Evolutionary conservation across 1,140 invertebrate species (phyloP).

Genomic region (Brachionus calyciflorus): DNA sequence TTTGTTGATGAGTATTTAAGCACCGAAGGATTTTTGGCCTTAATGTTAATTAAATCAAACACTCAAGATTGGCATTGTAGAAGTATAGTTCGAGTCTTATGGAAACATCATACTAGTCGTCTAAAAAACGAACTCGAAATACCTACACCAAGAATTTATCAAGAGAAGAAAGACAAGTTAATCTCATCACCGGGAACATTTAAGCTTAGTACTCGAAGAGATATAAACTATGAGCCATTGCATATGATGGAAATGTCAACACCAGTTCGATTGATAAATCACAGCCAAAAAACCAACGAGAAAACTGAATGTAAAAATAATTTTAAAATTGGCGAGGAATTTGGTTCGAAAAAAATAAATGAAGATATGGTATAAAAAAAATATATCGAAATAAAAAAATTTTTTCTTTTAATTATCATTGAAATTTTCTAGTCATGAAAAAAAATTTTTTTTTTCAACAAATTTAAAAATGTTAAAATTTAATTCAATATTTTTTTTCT

Average conservation of each 20-base stretch:
- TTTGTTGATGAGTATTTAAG: slow-evolving; percentile 36
- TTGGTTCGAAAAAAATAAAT: slow-evolving; percentile 3
- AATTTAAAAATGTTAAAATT: too few relatives aligned
- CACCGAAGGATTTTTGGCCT: slow-evolving; percentile 23
- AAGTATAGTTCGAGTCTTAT: slow-evolving; percentile 27
- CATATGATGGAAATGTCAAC: neutral
- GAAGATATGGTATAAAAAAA: slow-evolving; percentile 42
- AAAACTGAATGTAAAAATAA: slow-evolving; percentile 30
- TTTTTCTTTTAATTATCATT: too few relatives aligned
- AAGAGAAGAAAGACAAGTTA: neutral
- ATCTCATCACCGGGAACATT: neutral
- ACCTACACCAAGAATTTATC: neutral
- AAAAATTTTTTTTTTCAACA: too few relatives aligned
- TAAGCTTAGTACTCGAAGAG: neutral
- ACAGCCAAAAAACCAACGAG: neutral
- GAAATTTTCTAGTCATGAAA: too few relatives aligned
- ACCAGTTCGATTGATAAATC: neutral
- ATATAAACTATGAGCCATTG: slow-evolving; percentile 2
- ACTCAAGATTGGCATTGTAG: slow-evolving; percentile 43
- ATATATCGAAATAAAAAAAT: too few relatives aligned
- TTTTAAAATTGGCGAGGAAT: neutral
- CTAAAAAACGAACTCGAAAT: slow-evolving; percentile 2
- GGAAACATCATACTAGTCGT: neutral
- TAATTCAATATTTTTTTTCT: too few relatives aligned
- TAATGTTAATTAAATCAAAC: slow-evolving; percentile 43